Evolutionary conservation across 2,113 vertebrate species (phyloP).

Genomic region (Propithecus coquereli): DNA sequence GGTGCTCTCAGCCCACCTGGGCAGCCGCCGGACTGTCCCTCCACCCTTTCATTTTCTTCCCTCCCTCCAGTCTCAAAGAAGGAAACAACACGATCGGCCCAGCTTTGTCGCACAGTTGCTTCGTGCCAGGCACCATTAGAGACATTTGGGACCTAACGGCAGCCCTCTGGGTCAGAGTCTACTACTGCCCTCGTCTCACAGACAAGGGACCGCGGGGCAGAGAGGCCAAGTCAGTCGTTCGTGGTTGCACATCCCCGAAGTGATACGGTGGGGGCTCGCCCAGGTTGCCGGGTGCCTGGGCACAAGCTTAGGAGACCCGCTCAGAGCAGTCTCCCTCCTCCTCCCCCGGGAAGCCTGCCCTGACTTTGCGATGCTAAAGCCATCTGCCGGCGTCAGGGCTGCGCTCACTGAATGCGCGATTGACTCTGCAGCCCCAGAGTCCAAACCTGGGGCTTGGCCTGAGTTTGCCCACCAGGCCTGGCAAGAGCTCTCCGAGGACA

Average conservation of each 20-base stretch:
- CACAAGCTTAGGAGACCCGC: neutral
- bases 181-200: neutral
- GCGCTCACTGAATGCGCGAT: neutral
- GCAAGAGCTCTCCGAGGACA: neutral
- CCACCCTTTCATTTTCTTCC: neutral
- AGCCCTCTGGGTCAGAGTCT: neutral
- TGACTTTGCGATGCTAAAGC: neutral
- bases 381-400: neutral
- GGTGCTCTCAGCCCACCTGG: neutral
- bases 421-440: neutral
- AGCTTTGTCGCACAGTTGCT: neutral
- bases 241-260: neutral
- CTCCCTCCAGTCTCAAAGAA: neutral
- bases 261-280: neutral
- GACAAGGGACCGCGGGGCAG: neutral
- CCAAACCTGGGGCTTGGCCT: neutral
- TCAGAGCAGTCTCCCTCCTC: neutral
- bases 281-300: neutral
- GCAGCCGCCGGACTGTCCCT: neutral
- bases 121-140: neutral
- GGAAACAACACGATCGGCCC: neutral
- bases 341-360: neutral
- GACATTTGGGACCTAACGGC: neutral
- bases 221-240: neutral
- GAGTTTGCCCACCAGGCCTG: neutral